Conservation (phyloP, 2,888 invertebrate species). For the Euplagia quadripunctaria region DNA sequence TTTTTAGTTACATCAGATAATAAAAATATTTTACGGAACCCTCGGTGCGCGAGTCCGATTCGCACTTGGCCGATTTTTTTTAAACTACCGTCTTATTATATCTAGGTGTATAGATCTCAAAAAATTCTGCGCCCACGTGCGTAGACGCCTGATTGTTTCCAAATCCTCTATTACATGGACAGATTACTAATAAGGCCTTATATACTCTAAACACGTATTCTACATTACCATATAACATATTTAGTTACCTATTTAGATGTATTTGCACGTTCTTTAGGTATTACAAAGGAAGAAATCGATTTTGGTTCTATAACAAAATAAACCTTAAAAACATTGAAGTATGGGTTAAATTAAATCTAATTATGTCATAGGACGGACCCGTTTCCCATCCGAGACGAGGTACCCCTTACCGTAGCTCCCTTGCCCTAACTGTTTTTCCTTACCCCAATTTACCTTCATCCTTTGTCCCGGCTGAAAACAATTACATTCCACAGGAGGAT, state of each 20-base stretch:
- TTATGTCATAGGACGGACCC: too few species aligned
- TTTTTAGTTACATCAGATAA: too few species aligned
- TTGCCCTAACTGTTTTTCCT: too few species aligned
- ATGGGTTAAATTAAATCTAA: too few species aligned
- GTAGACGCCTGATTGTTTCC: constrained; percentile 38
- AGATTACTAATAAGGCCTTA: constrained; percentile 44
- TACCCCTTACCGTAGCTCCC: too few species aligned
- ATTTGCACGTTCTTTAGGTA: constrained; percentile 24
- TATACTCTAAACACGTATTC: constrained; percentile 41
- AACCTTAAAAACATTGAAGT: not conserved
- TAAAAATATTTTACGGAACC: too few species aligned
- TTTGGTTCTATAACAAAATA: not conserved
- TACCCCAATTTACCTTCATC: too few species aligned
- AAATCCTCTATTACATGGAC: constrained; percentile 35
- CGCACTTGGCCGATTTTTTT: too few species aligned
- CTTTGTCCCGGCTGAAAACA: too few species aligned
- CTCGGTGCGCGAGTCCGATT: too few species aligned
- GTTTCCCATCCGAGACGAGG: too few species aligned
- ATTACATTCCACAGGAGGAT: too few species aligned
- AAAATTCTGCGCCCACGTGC: constrained; percentile 22
- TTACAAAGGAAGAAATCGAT: constrained; percentile 1
- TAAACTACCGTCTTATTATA: not conserved
- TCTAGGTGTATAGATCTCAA: not conserved
- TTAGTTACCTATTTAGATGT: constrained; percentile 39
- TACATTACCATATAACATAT: constrained; percentile 24